These are phyloP conservation scores for Coptotermes formosanus DNA, from an alignment of 1,140 invertebrate species.

Conservation along the genomic window DNA sequence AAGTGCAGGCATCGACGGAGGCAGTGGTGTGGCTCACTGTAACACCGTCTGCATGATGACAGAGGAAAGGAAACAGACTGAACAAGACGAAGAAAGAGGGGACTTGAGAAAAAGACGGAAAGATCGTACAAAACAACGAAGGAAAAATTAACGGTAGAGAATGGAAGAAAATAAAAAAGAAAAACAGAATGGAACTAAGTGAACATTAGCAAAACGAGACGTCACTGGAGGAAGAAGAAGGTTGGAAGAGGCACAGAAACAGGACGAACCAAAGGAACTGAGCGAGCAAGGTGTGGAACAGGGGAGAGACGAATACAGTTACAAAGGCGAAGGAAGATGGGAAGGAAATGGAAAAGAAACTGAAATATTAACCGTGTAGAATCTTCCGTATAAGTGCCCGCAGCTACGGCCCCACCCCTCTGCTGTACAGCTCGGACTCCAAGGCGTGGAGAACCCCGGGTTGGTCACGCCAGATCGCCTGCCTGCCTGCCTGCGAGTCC, in stretches of 20 bases:
- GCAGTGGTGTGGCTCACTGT: too few relatives aligned
- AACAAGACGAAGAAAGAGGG: not conserved
- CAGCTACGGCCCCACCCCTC: too few relatives aligned
- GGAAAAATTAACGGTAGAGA: not conserved
- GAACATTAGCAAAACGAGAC: not conserved
- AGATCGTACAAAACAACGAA: not conserved
- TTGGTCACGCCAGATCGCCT: not conserved
- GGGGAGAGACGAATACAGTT: not conserved
- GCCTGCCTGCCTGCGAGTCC: not conserved
- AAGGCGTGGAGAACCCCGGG: too few relatives aligned
- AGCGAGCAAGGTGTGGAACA: not conserved
- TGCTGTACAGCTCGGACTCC: too few relatives aligned
- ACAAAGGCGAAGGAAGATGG: not conserved
- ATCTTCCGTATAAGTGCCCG: too few relatives aligned
- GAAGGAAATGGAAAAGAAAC: not conserved
- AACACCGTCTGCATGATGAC: not conserved
- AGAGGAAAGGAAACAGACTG: not conserved
- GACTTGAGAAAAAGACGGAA: not conserved
- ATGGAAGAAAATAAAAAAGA: conserved; percentile 13
- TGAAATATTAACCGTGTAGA: too few relatives aligned
- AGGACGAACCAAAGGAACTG: not conserved
- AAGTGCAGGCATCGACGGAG: too few relatives aligned
- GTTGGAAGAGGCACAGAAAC: not conserved
- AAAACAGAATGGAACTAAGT: not conserved
- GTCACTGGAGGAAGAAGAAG: not conserved